Base-by-base conservation (phyloP, 2,888 invertebrate genomes). In the Brenthis daphne region DNA sequence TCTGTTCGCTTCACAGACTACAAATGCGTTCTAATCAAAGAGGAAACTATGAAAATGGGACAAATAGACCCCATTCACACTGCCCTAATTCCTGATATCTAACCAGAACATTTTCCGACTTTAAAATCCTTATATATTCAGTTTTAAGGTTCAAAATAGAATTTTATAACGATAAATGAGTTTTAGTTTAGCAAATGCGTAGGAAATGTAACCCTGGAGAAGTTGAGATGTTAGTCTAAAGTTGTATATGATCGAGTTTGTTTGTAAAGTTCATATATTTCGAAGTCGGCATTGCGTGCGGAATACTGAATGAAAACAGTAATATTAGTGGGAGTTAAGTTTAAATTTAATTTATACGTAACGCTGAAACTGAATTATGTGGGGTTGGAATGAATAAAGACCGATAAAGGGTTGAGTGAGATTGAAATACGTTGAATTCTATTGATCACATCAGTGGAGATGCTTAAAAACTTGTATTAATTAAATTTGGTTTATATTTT, bases 11-110 rank as follows among this genome's bases (percentile, higher is more conserved):
- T 68, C 56, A 56, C 64, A 13, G 68, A 70, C 60, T 68, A 61
- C 65, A 68, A 70, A 70, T 68, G 65, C 51, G 64, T 64, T 67
- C 63, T 70, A 70, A 70, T 70, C 68, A 70, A 57, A 61, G 56
- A 57, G 67, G 64, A 33, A 50, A 50, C 65, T 68, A 57, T 48
- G 64, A 61, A 48, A 64, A 48, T 37, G 55, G 60, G 64, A 50
- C 56, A 53, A 58, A 64, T 61, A 43, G 54, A 55, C 50, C 55
- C 57, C 54, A 54, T 47, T 67, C 56, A 12, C 55, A 33, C 50
- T 64, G 60, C 55, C 60, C 64, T 67, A 64, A 64, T 68, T 70
- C 56, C 65, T 57, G 55, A 43, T 13, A 8, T 24, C 5, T 1
- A 14, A 50, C 8, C 0, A 50, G n/a, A n/a, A 14, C 50, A 29